Evolutionary conservation across 2,888 invertebrate species (phyloP).

Genomic region (Liopterus haemorrhoidalis): DNA sequence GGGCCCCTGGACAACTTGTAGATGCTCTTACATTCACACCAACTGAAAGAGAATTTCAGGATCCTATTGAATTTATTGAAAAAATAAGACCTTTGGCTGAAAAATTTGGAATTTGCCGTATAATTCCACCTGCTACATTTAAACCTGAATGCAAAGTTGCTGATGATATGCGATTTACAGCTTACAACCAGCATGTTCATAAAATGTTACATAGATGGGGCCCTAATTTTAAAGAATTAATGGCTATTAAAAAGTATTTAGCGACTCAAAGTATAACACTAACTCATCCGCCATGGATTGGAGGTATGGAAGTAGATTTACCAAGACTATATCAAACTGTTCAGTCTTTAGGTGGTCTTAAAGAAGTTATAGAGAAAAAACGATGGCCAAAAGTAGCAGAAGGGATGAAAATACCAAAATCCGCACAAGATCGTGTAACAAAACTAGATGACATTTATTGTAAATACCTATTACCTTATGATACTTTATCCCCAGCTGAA

Average conservation of each 20-base stretch:
- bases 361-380: conserved; percentile 80
- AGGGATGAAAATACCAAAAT: conserved; percentile 76
- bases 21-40: conserved; percentile 78
- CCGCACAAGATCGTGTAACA: conserved; percentile 70
- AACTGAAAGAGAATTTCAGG: conserved; percentile 75
- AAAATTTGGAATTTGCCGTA: conserved; percentile 78
- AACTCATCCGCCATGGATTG: conserved; percentile 74
- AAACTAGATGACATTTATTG: conserved; percentile 86
- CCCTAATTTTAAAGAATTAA: conserved; percentile 74
- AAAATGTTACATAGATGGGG: conserved; percentile 87
- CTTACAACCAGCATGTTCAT: conserved; percentile 84
- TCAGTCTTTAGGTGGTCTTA: conserved; percentile 77
- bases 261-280: conserved; percentile 70
- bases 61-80: conserved; percentile 80
- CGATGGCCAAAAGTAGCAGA: conserved; percentile 85
- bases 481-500: conserved; percentile 72
- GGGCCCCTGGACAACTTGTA: conserved; percentile 52
- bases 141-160: conserved; percentile 75
- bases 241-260: conserved; percentile 76
- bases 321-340: conserved; percentile 80
- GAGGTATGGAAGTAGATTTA: conserved; percentile 86
- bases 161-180: conserved; percentile 80
- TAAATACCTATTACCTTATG: conserved; percentile 85
- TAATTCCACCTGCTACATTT: conserved; percentile 75
- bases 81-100: conserved; percentile 70